These are phyloP conservation scores for Sander lucioperca DNA, from an alignment of 2,113 vertebrate species.

Conservation along the genomic window DNA sequence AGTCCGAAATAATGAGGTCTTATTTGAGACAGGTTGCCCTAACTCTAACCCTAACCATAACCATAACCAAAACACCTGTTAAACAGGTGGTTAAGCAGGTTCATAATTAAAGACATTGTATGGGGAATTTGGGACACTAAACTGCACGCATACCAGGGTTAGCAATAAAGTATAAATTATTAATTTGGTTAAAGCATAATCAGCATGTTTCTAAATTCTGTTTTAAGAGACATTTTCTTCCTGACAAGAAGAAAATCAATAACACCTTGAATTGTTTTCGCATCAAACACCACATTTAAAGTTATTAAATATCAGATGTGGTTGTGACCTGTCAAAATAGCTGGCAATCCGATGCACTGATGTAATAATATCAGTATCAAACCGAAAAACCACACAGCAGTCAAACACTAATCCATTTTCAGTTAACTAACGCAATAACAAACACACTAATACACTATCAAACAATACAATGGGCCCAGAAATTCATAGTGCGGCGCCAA, in stretches of 20 bases:
- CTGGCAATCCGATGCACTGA: not conserved
- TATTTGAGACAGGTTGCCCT: too few relatives aligned
- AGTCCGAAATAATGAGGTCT: too few relatives aligned
- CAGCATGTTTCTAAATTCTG: not conserved
- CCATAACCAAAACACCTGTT: too few relatives aligned
- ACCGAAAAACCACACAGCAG: not conserved
- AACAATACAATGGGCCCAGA: constrained; percentile 7
- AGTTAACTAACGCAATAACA: not conserved
- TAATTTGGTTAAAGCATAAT: not conserved
- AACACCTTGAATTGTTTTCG: not conserved
- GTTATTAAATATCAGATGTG: not conserved
- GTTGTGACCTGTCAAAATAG: not conserved
- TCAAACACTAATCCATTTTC: not conserved
- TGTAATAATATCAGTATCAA: not conserved
- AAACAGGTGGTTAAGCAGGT: too few relatives aligned
- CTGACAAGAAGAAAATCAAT: not conserved
- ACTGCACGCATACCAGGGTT: not conserved
- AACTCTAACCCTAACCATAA: too few relatives aligned
- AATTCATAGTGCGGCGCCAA: not conserved
- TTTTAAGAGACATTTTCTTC: not conserved
- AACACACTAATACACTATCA: not conserved
- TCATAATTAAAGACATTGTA: too few relatives aligned
- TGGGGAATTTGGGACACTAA: too few relatives aligned
- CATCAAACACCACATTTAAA: not conserved
- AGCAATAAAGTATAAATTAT: not conserved